Evolutionary conservation across 2,888 invertebrate species (phyloP), one percentile per base, ranked within the genome.

Genomic region (Microctonus brassicae): DNA sequence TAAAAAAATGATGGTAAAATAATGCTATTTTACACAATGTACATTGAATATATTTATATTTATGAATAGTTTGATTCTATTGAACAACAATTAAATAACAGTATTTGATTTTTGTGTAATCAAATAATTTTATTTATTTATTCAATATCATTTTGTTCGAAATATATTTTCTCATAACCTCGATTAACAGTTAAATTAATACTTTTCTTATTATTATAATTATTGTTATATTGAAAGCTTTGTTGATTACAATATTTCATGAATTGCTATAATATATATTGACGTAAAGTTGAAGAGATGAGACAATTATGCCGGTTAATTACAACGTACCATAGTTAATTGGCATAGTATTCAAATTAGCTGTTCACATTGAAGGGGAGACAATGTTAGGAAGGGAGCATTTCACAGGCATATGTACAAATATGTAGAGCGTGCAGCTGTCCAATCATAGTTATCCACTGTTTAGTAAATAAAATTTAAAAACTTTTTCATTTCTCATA

Each of bases 261-360:
- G 5, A 10, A 65, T 55, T 2, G 55, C 20, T 9, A 57, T 57
- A 11, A 57, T 17, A n/a, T 33, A 36, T 7, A 17, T 55, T 34
- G 57, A 42, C 20, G 53, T 42, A 10, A 42, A 52, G 61, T 52
- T 42, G 29, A 34, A 73, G 61, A 34, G 58, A 69, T 36, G 69
- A 62, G 70, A 73, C 75, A 75, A 76, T 76, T 76, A 76, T 73
- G 75, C 70, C 55, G 69, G 73, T 72, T 76, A 73, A 73, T 75
- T 70, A 73, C 70, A 65, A 72, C 66, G 75, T 64, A 62, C 71
- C 69, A 69, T 52, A 66, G 72, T 74, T 76, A 76, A 76, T 76
- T 74, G 72, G 73, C 68, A 73, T 75, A 74, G 75, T 71, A 76
- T 76, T 73, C 74, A 70, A 73, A 71, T 69, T 76, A 71, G 70